Base-by-base conservation (phyloP, 2,888 invertebrate species). In the Leptopilina drosophilae region DNA sequence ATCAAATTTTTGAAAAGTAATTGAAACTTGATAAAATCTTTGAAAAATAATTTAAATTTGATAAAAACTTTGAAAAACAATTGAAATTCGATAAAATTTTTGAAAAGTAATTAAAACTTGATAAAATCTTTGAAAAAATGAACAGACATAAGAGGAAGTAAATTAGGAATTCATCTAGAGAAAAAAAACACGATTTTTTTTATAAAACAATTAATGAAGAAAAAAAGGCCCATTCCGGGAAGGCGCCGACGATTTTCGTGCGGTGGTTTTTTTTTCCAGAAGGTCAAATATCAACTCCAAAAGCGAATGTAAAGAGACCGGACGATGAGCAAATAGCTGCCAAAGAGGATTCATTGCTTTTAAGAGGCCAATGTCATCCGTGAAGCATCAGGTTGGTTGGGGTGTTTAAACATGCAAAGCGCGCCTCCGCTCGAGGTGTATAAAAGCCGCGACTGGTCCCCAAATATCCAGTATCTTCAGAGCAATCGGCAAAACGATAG, bases 281-380 rank as follows among this genome's bases (percentile, higher is more conserved):
- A 81, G 65, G 78, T 79, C 78, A 78, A 81, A 81, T 20, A 20
- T 80, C 42, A 77, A 76, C 81, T 80, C 84, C 84, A 87, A 84
- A 83, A 81, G 67, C 85, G 86, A 85, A 85, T 84, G 85, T 82
- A 78, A 82, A 80, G 81, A 81, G 84, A 86, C 87, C 85, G 87
- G 86, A 87, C 84, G 87, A 87, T 83, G 87, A 84, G 85, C 83
- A 86, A 87, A 87, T 84, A 85, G 81, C 82, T 83, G 86, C 84
- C 83, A 84, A 84, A 86, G 86, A 86, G 82, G 82, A 78, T 86
- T 86, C 87, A 87, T 87, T 87, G 85, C 86, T 87, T 84, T 89
- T 90, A 91, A 85, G 89, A 90, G 91, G 91, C 90, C 91, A 91
- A 91, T 91, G 91, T 91, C 91, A 89, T 79, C 84, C 78, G 85